Evolutionary conservation across 2,888 invertebrate species (phyloP).

Genomic region (Ochropacha duplaris): DNA sequence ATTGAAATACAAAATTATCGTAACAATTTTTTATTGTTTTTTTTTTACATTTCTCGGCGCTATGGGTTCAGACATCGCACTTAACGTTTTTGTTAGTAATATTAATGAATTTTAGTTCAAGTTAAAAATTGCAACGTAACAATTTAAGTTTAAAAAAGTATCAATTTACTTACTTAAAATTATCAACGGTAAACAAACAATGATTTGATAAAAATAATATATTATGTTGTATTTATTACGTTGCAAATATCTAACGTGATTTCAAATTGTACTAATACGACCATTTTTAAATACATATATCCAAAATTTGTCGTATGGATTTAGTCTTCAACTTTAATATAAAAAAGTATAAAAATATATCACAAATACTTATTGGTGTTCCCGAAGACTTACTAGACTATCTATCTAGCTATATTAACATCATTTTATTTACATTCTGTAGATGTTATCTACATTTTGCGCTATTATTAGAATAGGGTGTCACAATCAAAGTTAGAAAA

Average conservation of each 20-base stretch:
- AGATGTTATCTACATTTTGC: conserved; percentile 19
- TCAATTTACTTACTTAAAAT: not conserved
- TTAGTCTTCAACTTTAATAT: conserved; percentile 7
- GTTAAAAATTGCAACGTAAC: conserved; percentile 27
- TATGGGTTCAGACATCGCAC: conserved; percentile 74
- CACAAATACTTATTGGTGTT: conserved; percentile 28
- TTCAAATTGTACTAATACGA: conserved; percentile 8
- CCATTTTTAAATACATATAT: conserved; percentile 8
- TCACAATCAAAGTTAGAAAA: not conserved
- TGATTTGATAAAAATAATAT: too few species aligned
- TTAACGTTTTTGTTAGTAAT: conserved; percentile 60
- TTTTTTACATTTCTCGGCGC: conserved; percentile 57
- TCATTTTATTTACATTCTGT: conserved; percentile 44
- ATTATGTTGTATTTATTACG: not conserved
- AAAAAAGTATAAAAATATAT: conserved; percentile 23
- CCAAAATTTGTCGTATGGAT: not conserved
- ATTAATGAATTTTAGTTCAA: conserved; percentile 24
- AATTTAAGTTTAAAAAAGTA: not conserved
- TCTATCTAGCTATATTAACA: conserved; percentile 22
- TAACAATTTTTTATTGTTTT: conserved; percentile 52
- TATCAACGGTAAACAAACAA: not conserved
- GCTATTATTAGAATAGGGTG: conserved; percentile 41
- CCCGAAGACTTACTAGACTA: conserved; percentile 19
- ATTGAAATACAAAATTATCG: conserved; percentile 46
- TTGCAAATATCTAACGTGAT: not conserved